These are phyloP conservation scores for Gymnoscelis rufifasciata DNA, from an alignment of 2,888 invertebrate species.

Conservation along the genomic window DNA sequence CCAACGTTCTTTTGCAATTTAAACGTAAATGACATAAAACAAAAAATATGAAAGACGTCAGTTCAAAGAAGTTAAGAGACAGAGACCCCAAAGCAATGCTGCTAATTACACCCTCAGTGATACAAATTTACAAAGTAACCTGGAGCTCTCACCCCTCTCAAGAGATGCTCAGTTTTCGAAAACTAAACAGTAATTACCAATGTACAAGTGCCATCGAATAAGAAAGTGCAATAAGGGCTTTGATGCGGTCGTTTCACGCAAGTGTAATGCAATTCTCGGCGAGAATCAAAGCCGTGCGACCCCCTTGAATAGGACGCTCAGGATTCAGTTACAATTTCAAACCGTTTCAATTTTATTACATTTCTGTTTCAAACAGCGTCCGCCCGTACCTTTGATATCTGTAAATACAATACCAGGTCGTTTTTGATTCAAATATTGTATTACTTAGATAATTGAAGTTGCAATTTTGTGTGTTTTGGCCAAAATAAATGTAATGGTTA, in stretches of 20 bases:
- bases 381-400: neutral
- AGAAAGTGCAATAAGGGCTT: constrained; percentile 54
- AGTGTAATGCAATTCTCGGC: constrained; percentile 61
- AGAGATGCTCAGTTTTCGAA: constrained; percentile 28
- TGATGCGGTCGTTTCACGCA: constrained; percentile 52
- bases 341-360: neutral
- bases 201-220: constrained; percentile 54
- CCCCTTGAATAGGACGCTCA: constrained; percentile 3
- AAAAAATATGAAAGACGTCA: too few species aligned
- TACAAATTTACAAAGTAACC: constrained; percentile 9
- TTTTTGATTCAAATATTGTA: too few species aligned
- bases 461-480: too few species aligned
- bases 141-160: constrained; percentile 16
- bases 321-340: constrained; percentile 9
- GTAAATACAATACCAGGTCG: too few species aligned
- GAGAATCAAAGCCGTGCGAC: constrained; percentile 52
- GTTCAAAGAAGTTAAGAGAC: constrained; percentile 9
- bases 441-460: too few species aligned
- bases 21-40: too few species aligned
- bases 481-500: too few species aligned
- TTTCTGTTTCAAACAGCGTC: neutral
- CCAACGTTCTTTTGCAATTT: neutral
- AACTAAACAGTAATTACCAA: constrained; percentile 54
- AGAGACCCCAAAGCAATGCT: constrained; percentile 1
- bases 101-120: constrained; percentile 23